Base-by-base conservation (phyloP, 2,113 vertebrate species). In the Mungos mungo region DNA sequence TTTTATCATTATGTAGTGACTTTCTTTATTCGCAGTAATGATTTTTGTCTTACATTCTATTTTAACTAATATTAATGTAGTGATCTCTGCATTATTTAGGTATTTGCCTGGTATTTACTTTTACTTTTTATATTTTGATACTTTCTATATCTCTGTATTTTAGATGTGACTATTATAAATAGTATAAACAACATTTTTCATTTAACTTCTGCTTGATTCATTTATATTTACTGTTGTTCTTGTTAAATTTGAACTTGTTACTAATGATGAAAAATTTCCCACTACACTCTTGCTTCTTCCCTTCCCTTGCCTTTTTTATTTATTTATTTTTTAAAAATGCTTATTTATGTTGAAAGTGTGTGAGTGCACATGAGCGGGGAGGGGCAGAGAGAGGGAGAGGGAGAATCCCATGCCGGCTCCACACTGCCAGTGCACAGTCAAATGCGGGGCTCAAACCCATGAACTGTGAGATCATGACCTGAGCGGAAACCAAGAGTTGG, bases 211-310 rank as follows among this genome's bases (percentile, higher is more conserved):
- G 41, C 71, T 97, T 87, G 45, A 52, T 74, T 31, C n/a, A 86
- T 83, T 91, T 95, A 77, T 11, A 90, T 80, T 84, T 66, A 47
- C n/a, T 88, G n/a, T 71, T 31, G 76, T 81, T 93, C 29, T 71
- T 87, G 27, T 72, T 65, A 57, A 72, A 88, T 29, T 77, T 88
- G 31, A 21, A 91, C 27, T 88, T 74, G 18, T 84, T 93, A 65
- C 19, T 52, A 66, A 63, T 13, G 45, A 6, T 31, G 38, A 29
- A 83, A 93, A 81, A 9, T 76, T 96, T 63, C 13, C 25, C 0
- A 2, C 80, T 93, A 69, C 19, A 52, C 2, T 88, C 21, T 92
- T 92, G 18, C 18, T 89, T 95, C 38, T 93, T 81, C 76, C 23
- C 2, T 89, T 74, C 11, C 33, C 33, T 54, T 33, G 33, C 50